These are phyloP conservation scores for Gobiocypris rarus DNA, from an alignment of 2,113 vertebrate species.

Conservation along the genomic window DNA sequence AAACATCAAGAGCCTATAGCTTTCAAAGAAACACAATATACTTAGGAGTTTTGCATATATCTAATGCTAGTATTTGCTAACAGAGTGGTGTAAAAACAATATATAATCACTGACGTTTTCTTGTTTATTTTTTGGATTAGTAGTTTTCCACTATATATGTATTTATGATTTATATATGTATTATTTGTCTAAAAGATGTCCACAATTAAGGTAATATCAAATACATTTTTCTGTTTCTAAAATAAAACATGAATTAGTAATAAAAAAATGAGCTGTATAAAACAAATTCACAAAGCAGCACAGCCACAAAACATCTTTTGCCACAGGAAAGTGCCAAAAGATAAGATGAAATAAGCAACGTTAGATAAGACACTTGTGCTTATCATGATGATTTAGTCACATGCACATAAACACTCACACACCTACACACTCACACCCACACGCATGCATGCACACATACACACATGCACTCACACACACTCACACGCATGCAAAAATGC, in stretches of 20 bases:
- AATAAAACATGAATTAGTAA: not conserved
- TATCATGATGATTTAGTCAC: not conserved
- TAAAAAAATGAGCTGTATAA: not conserved
- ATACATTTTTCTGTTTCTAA: not conserved
- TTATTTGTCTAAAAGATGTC: too few species aligned
- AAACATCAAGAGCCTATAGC: slow-evolving; percentile 4
- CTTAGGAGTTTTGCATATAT: not conserved
- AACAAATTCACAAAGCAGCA: not conserved
- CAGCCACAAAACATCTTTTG: not conserved
- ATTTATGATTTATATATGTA: too few species aligned
- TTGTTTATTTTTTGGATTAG: not conserved
- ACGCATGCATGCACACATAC: too few species aligned
- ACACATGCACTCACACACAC: too few species aligned
- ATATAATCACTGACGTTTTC: not conserved
- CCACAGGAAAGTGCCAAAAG: not conserved
- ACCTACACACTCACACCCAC: too few species aligned
- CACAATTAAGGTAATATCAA: not conserved
- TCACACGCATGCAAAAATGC: not conserved
- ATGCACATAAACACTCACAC: not conserved
- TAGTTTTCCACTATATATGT: not conserved
- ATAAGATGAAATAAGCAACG: not conserved
- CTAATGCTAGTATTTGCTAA: not conserved
- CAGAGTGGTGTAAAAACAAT: not conserved
- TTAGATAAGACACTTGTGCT: slow-evolving; percentile 18
- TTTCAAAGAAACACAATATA: not conserved